Conservation (phyloP, 2,888 invertebrate genomes). For the Teinopalpus imperialis region DNA sequence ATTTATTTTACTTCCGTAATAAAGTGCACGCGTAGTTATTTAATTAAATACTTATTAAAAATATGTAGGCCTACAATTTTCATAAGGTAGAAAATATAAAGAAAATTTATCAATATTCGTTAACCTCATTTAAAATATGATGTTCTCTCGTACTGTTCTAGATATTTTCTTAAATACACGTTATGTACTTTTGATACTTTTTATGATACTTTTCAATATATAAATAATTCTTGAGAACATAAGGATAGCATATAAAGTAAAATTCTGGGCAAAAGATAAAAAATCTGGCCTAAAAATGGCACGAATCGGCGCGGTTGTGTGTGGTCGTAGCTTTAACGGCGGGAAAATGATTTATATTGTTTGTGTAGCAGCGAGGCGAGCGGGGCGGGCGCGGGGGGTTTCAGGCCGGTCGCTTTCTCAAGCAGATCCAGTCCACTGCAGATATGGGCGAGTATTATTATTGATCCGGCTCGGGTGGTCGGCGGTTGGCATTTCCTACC, state of each 20-base stretch:
- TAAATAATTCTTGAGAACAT: too few relatives aligned
- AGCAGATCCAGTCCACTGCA: slow-evolving; percentile 80
- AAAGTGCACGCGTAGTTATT: too few relatives aligned
- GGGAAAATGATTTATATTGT: slow-evolving; percentile 81
- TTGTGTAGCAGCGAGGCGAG: slow-evolving; percentile 59
- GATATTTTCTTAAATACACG: too few relatives aligned
- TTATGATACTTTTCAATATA: too few relatives aligned
- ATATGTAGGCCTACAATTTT: too few relatives aligned
- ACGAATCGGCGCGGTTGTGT: slow-evolving; percentile 43
- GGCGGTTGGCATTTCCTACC: slow-evolving; percentile 69
- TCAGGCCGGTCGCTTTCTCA: slow-evolving; percentile 64
- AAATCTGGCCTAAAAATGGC: slow-evolving; percentile 11
- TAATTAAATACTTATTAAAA: too few relatives aligned
- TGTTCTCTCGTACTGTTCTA: too few relatives aligned
- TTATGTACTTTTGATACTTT: too few relatives aligned
- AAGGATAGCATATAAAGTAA: not conserved
- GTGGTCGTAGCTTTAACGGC: slow-evolving; percentile 60
- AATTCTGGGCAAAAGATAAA: not conserved
- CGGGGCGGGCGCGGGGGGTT: slow-evolving; percentile 39
- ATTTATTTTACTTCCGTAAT: too few relatives aligned
- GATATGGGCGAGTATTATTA: slow-evolving; percentile 82
- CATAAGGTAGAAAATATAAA: too few relatives aligned
- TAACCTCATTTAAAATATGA: too few relatives aligned
- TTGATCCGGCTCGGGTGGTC: slow-evolving; percentile 76
- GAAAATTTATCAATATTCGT: too few relatives aligned